Conservation (phyloP, 2,113 vertebrate genomes). For the Cheilinus undulatus region DNA sequence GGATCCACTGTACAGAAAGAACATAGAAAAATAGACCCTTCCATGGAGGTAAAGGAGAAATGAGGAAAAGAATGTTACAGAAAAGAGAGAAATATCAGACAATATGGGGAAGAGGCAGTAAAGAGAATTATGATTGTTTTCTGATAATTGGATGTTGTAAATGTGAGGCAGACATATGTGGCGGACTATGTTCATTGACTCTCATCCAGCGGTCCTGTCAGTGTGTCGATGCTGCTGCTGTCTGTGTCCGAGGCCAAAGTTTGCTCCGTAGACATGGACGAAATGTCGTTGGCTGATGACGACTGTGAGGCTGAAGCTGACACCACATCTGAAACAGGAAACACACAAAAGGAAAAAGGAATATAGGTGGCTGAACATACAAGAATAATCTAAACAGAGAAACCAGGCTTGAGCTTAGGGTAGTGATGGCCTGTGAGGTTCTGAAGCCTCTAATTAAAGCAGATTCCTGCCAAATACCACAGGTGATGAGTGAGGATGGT, state of each 20-base stretch:
- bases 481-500: background rate
- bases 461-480: background rate
- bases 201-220: constrained; percentile 92
- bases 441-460: no score
- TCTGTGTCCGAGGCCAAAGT: constrained; percentile 98
- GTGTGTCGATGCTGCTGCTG: constrained; percentile 97
- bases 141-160: constrained; percentile 24
- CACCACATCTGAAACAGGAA: constrained; percentile 85
- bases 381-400: background rate
- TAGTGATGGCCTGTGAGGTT: no score
- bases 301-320: constrained; percentile 94
- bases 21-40: constrained; percentile 65
- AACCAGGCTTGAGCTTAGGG: background rate
- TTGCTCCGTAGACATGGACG: constrained; percentile 98
- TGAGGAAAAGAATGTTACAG: background rate
- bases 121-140: constrained; percentile 7
- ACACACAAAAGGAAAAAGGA: background rate
- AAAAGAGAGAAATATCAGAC: background rate
- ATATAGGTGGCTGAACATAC: background rate
- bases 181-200: constrained; percentile 84
- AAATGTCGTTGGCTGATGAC: constrained; percentile 98
- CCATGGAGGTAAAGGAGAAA: constrained; percentile 27
- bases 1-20: constrained; percentile 25
- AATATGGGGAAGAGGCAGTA: background rate
- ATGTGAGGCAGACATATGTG: constrained; percentile 21